Conservation (phyloP, 2,113 vertebrate species). For the Passer montanus region DNA sequence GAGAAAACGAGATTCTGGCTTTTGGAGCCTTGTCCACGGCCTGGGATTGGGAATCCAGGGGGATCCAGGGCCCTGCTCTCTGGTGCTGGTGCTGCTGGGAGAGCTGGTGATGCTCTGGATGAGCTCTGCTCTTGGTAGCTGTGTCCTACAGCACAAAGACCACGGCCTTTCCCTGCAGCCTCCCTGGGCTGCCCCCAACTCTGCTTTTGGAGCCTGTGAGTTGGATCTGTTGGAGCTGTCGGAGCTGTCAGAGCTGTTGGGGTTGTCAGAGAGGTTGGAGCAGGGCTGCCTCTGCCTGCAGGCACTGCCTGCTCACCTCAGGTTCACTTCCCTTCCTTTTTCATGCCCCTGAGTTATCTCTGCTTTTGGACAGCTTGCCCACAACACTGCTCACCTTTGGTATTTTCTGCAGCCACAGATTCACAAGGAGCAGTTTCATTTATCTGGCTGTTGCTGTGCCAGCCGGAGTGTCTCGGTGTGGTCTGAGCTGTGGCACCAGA, state of each 20-base stretch:
- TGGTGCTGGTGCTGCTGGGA: neutral
- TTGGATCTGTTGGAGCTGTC: neutral
- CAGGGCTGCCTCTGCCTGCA: neutral
- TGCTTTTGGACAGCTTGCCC: neutral
- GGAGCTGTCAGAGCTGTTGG: neutral
- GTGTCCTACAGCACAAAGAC: neutral
- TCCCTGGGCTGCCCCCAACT: neutral
- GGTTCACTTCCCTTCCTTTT: neutral
- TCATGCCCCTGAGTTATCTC: neutral
- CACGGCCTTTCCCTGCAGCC: fast-evolving
- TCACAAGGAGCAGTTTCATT: neutral
- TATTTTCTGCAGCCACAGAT: neutral
- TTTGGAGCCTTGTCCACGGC: neutral
- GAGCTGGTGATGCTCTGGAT: neutral
- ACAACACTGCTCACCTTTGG: neutral
- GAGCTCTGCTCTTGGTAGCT: fast-evolving
- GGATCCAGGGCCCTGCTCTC: neutral
- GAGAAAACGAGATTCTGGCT: neutral
- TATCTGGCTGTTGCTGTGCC: fast-evolving
- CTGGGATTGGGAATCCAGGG: neutral
- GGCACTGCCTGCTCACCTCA: fast-evolving
- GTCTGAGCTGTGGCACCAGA: neutral
- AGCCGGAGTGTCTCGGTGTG: fast-evolving
- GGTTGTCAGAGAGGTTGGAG: fast-evolving
- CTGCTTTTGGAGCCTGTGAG: neutral